Conservation (phyloP, 1,140 invertebrate species). For the Stegodyphus dumicola region DNA sequence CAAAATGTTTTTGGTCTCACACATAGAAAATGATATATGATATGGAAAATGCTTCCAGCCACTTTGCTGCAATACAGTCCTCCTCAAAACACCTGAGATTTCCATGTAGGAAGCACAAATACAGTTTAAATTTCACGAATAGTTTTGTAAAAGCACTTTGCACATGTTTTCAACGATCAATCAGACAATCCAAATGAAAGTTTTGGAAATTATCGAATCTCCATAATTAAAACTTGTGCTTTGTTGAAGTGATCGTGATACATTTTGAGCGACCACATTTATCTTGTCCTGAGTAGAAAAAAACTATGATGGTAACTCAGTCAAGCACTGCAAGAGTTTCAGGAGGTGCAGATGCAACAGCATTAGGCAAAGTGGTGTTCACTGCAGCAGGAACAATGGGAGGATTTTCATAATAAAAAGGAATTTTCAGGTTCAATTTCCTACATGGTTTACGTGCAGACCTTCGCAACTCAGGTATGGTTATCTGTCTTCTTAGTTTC, state of each 20-base stretch:
- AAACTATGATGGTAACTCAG: neutral
- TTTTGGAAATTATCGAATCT: neutral
- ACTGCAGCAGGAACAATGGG: slow-evolving; percentile 6
- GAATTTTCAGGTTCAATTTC: slow-evolving; percentile 62
- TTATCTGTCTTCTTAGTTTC: slow-evolving; percentile 83
- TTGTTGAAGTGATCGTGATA: neutral
- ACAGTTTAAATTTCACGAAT: slow-evolving; percentile 8
- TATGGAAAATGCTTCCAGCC: slow-evolving; percentile 40
- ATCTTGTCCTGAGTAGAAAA: neutral
- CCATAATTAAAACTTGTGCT: neutral
- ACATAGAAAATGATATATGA: slow-evolving; percentile 50
- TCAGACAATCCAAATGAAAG: too few species aligned
- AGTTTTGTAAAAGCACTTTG: slow-evolving; percentile 48
- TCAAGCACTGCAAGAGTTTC: slow-evolving; percentile 27
- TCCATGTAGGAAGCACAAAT: slow-evolving; percentile 51
- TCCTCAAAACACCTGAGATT: slow-evolving; percentile 58
- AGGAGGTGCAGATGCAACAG: slow-evolving; percentile 25
- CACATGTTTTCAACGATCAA: slow-evolving; percentile 11
- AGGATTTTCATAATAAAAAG: slow-evolving; percentile 46
- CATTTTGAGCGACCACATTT: neutral
- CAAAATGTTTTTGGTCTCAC: slow-evolving; percentile 15
- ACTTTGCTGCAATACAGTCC: slow-evolving; percentile 39
- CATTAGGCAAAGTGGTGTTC: neutral
- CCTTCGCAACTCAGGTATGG: slow-evolving; percentile 82
- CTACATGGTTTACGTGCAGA: slow-evolving; percentile 90